Evolutionary conservation across 2,797 vertebrate genomes (phyloP), one percentile per base, ranked within the genome.

Genomic region (Helostoma temminkii): DNA sequence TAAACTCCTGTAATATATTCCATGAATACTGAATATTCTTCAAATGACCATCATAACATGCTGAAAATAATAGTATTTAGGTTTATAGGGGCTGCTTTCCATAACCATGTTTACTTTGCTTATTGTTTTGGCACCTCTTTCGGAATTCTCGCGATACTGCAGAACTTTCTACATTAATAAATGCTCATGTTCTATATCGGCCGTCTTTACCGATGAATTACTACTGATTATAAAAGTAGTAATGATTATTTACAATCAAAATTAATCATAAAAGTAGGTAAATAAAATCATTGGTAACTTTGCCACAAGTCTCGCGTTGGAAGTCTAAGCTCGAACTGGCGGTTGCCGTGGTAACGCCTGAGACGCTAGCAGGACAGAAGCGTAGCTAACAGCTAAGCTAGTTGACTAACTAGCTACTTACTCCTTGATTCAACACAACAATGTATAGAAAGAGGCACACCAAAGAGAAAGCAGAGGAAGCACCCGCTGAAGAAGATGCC

Each of bases 361-460:
- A 6, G 8, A 42, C 41, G 39, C 57, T 3, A 2, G n/a, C n/a
- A n/a, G n/a, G n/a, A n/a, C n/a, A n/a, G n/a, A n/a, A n/a, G n/a
- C n/a, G n/a, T 30, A 30, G 28, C 28, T n/a, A n/a, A 30, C 28
- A 30, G 28, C 28, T 30, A 30, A 30, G 28, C 28, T 30, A 30
- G n/a, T n/a, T n/a, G n/a, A n/a, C n/a, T n/a, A 30, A 4, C 28
- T 32, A 32, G 30, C 30, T 10, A 8, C 30, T 0, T 45, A 11
- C 25, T 1, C 6, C 7, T 19, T 15, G 0, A 24, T 47, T 42
- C 50, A 6, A 49, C 3, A 6, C 37, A 62, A 78, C 32, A 4
- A 94, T 93, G 93, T 74, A 73, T 1, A 86, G 43, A 78, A 93
- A 84, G 49, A 93, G 63, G 58, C 64, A n/a, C 4, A 41, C 6